Evolutionary conservation across 2,113 vertebrate species (phyloP).

Genomic region (Nipponia nippon): DNA sequence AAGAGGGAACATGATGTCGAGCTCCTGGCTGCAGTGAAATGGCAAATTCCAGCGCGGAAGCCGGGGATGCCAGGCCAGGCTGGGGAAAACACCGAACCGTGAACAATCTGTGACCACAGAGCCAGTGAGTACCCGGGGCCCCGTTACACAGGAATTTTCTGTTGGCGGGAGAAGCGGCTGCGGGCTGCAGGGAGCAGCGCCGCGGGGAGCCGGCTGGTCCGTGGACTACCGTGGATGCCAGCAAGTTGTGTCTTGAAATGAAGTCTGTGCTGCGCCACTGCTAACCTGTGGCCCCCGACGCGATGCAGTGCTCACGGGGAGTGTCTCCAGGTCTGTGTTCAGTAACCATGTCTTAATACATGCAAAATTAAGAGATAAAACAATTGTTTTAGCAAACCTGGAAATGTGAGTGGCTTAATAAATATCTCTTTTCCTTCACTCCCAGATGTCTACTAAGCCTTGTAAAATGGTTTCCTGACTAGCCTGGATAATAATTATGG

Average conservation of each 20-base stretch:
- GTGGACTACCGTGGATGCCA: background rate
- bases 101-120: background rate
- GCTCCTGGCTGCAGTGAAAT: constrained; percentile 30
- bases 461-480: constrained; percentile 42
- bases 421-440: constrained; percentile 21
- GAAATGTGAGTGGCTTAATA: constrained; percentile 23
- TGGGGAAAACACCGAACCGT: accelerated
- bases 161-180: accelerated
- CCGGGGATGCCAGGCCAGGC: background rate
- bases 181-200: background rate
- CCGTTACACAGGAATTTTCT: accelerated
- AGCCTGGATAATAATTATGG: background rate
- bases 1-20: background rate
- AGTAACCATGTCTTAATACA: background rate
- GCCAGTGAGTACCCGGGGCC: accelerated
- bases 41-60: background rate
- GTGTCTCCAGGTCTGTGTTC: background rate
- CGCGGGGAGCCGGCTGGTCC: accelerated
- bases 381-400: constrained; percentile 21
- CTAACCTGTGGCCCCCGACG: accelerated
- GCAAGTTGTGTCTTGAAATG: background rate
- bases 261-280: background rate
- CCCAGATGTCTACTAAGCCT: constrained; percentile 44
- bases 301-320: accelerated
- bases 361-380: constrained; percentile 13